Evolutionary conservation across 1,140 invertebrate species (phyloP).

Genomic region (Trichonephila inaurata): DNA sequence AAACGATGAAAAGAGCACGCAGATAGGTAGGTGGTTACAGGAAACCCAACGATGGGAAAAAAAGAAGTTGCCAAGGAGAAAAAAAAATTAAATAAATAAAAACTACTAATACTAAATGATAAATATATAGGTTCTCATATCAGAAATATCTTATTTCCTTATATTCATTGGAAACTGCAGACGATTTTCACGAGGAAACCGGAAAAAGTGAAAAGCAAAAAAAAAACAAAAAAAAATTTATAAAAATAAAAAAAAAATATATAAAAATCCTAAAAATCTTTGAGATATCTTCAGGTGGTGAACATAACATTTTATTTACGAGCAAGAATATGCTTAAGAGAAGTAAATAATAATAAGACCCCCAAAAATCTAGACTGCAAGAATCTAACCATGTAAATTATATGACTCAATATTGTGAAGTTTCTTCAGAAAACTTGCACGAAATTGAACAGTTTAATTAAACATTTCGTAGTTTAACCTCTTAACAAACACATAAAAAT

Average conservation of each 20-base stretch:
- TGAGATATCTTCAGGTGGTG: too few relatives aligned
- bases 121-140: slow-evolving; percentile 41
- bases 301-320: too few relatives aligned
- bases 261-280: not conserved
- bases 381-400: too few relatives aligned
- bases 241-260: too few relatives aligned
- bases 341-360: too few relatives aligned
- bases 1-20: slow-evolving; percentile 61
- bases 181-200: not conserved
- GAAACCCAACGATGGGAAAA: slow-evolving; percentile 33
- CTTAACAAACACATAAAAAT: too few relatives aligned
- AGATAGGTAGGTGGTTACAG: slow-evolving; percentile 29
- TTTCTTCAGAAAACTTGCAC: too few relatives aligned
- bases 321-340: too few relatives aligned
- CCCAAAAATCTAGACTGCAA: too few relatives aligned
- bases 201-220: not conserved
- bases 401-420: too few relatives aligned
- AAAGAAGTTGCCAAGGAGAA: not conserved
- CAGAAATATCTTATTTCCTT: slow-evolving; percentile 50
- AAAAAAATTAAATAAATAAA: not conserved
- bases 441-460: too few relatives aligned
- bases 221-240: not conserved
- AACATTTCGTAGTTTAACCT: too few relatives aligned
- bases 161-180: slow-evolving; percentile 39
- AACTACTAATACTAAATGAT: slow-evolving; percentile 21